Conservation (phyloP, 2,888 invertebrate genomes). For the Suillia variegata region DNA sequence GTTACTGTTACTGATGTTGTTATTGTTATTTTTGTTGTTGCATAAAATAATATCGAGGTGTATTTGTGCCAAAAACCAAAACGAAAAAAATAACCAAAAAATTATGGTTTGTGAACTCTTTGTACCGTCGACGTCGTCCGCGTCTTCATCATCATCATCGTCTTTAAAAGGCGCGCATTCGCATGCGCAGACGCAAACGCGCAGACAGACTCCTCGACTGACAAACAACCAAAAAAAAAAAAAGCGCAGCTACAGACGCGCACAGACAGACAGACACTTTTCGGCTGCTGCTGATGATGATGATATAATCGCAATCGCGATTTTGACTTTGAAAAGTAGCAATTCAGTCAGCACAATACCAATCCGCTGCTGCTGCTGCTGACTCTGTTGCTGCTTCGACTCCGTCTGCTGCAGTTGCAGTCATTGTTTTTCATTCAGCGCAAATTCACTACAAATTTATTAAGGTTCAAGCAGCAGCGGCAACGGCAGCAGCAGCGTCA, state of each 20-base stretch:
- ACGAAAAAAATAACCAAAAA: too few species aligned
- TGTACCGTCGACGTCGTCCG: slow-evolving; percentile 36
- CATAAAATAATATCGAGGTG: neutral
- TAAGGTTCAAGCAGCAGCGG: slow-evolving; percentile 19
- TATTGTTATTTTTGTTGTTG: slow-evolving; percentile 11
- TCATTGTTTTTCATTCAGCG: too few species aligned
- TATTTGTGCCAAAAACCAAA: neutral
- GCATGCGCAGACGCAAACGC: neutral
- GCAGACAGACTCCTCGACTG: too few species aligned
- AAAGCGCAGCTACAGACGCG: slow-evolving; percentile 1
- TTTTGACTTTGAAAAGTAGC: slow-evolving; percentile 52
- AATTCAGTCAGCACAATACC: slow-evolving; percentile 15
- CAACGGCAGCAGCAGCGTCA: too few species aligned
- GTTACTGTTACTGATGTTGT: slow-evolving; percentile 16
- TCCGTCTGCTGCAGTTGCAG: slow-evolving; percentile 28
- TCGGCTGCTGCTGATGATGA: slow-evolving; percentile 32
- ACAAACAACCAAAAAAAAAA: too few species aligned
- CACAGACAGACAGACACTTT: slow-evolving; percentile 16
- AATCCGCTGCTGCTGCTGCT: slow-evolving; percentile 13
- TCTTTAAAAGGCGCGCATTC: too few species aligned
- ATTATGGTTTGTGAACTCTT: neutral
- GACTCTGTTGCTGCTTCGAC: slow-evolving; percentile 24
- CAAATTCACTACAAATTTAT: slow-evolving; percentile 15
- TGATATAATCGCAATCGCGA: slow-evolving; percentile 56
- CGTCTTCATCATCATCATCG: slow-evolving; percentile 29